Conservation (phyloP, 2,888 invertebrate species). For the Drosophila lutescens region DNA sequence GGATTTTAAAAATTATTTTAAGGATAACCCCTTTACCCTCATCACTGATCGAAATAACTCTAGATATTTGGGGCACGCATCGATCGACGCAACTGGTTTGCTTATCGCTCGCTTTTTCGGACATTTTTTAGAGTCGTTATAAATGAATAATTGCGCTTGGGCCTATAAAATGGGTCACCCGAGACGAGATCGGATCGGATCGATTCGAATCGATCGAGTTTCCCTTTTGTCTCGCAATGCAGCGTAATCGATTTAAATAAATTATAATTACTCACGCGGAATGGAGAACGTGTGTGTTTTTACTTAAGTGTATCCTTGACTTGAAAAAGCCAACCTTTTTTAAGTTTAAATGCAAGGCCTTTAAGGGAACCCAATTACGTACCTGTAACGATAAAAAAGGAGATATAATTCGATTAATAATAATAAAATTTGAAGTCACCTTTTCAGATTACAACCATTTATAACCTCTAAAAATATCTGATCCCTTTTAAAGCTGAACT, state of each 20-base stretch:
- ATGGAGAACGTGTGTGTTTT: conserved; percentile 11
- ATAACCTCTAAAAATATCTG: neutral
- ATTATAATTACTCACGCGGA: conserved; percentile 73
- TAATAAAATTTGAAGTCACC: too few species aligned
- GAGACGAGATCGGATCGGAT: conserved; percentile 39
- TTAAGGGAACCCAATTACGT: conserved; percentile 45
- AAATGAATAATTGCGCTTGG: conserved; percentile 70
- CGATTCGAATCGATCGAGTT: conserved; percentile 51
- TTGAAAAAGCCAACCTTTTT: conserved; percentile 9
- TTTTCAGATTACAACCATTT: neutral
- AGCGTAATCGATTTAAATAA: conserved; percentile 74
- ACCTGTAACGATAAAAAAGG: conserved; percentile 55
- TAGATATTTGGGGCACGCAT: conserved; percentile 68
- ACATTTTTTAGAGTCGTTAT: conserved; percentile 57
- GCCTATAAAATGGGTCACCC: conserved; percentile 62
- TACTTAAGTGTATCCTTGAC: conserved; percentile 38
- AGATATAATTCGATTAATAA: conserved; percentile 41
- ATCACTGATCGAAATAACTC: conserved; percentile 25
- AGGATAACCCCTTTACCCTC: neutral
- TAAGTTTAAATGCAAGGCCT: neutral
- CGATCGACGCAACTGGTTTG: conserved; percentile 43
- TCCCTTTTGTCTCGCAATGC: conserved; percentile 42
- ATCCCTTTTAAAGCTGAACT: neutral
- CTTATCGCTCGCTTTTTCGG: conserved; percentile 40
- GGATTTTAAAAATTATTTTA: neutral